A percentile compares a stretch with the other conserved stretches of the same genome.
Evolutionary conservation across 2,797 vertebrate species (phyloP).

Genomic region (Anas capensis): DNA sequence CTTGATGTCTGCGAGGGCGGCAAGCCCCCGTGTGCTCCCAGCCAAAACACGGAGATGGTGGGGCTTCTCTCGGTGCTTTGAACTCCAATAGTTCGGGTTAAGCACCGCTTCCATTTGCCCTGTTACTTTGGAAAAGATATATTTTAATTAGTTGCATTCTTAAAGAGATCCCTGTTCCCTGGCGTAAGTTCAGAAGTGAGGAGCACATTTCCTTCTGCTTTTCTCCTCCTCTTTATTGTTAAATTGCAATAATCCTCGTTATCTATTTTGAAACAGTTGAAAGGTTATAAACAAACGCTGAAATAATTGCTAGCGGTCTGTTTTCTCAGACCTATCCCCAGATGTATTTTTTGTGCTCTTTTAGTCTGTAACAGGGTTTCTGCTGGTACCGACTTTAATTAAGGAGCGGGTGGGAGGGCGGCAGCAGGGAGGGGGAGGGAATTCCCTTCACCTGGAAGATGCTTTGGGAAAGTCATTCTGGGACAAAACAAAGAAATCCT

Average conservation of each 20-base stretch:
- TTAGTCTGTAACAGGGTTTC: neutral
- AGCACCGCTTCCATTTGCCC: neutral
- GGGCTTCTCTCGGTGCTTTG: neutral
- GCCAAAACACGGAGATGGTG: neutral
- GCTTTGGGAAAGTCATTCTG: neutral
- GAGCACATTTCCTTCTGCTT: neutral
- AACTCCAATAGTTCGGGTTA: neutral
- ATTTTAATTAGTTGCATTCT: neutral
- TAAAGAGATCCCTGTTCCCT: neutral
- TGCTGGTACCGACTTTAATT: constrained; percentile 1
- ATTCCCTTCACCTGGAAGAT: constrained; percentile 35
- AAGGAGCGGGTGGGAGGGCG: constrained; percentile 10
- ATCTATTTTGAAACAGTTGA: neutral
- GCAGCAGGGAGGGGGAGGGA: constrained; percentile 12
- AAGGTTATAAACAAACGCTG: neutral
- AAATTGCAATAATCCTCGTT: neutral
- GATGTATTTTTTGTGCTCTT: neutral
- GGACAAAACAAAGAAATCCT: constrained; percentile 42
- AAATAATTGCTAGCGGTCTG: neutral
- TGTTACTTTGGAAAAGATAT: neutral
- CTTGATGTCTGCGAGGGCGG: neutral
- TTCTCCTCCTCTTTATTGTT: neutral
- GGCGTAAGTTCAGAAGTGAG: rapidly evolving
- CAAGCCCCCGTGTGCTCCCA: neutral
- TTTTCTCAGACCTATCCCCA: neutral